A percentile compares a stretch with the other conserved stretches of the same genome.
Conservation (phyloP, 2,113 vertebrate species). For the Odontesthes bonariensis region DNA sequence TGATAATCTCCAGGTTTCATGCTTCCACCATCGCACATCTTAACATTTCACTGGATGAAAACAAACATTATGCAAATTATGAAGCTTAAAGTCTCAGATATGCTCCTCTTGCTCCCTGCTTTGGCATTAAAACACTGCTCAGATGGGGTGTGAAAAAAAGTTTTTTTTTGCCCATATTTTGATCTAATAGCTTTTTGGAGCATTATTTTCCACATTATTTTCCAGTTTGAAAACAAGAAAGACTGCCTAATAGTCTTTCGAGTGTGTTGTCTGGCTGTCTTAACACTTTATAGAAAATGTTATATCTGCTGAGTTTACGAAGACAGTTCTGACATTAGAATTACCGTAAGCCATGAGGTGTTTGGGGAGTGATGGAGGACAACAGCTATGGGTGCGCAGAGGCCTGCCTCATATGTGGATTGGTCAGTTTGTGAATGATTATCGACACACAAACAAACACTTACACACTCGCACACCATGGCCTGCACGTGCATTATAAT, state of each 20-base stretch:
- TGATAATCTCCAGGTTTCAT: constrained; percentile 76
- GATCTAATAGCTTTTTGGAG: constrained; percentile 37
- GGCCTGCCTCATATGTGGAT: constrained; percentile 47
- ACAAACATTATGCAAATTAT: constrained; percentile 73
- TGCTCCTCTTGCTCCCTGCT: constrained; percentile 48
- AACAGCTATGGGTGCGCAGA: constrained; percentile 6
- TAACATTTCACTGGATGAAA: constrained; percentile 62
- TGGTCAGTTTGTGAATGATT: constrained; percentile 30
- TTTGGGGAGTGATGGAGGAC: constrained; percentile 30
- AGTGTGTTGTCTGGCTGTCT: neutral
- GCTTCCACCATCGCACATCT: constrained; percentile 58
- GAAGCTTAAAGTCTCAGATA: constrained; percentile 73
- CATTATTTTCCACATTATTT: constrained; percentile 26
- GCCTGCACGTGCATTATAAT: constrained; percentile 80
- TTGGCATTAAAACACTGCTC: constrained; percentile 51
- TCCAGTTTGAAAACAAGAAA: constrained; percentile 25
- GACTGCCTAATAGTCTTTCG: neutral
- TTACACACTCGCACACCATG: constrained; percentile 7
- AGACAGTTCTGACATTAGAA: constrained; percentile 21
- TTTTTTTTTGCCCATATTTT: constrained; percentile 7
- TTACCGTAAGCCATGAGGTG: constrained; percentile 38
- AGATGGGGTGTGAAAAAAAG: constrained; percentile 3
- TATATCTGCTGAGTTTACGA: constrained; percentile 33
- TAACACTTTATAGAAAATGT: constrained; percentile 18
- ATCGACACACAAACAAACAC: constrained; percentile 11